Evolutionary conservation across 2,113 vertebrate genomes (phyloP).

Genomic region (Corydoras maculifer): DNA sequence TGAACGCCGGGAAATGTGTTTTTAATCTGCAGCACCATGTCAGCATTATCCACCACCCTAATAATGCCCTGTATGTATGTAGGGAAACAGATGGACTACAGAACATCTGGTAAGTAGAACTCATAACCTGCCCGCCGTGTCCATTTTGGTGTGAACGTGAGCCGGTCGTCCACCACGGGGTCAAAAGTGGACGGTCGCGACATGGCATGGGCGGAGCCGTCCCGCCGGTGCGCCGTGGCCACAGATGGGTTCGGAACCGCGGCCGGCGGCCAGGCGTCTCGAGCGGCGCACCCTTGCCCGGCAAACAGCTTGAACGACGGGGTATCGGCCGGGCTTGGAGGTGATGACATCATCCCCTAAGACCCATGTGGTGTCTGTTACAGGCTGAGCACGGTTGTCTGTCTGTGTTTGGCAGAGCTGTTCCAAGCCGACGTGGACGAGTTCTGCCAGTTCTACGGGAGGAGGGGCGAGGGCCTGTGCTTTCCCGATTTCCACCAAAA

Average conservation of each 20-base stretch:
- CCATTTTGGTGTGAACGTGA: too few relatives aligned
- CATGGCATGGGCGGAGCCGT: constrained; percentile 10
- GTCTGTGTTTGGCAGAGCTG: constrained; percentile 77
- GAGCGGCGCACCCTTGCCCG: constrained; percentile 33
- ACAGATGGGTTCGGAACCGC: constrained; percentile 28
- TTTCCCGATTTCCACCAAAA: constrained; percentile 98
- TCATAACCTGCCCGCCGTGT: too few relatives aligned
- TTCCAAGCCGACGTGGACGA: constrained; percentile 94
- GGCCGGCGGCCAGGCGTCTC: constrained; percentile 27
- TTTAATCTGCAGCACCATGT: too few relatives aligned
- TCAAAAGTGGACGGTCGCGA: too few relatives aligned
- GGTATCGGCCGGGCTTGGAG: constrained; percentile 27
- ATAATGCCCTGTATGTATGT: too few relatives aligned
- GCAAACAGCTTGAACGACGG: constrained; percentile 38
- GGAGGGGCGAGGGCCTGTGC: constrained; percentile 82
- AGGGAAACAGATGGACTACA: too few relatives aligned
- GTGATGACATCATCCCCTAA: constrained; percentile 38
- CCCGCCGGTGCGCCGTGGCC: constrained; percentile 22
- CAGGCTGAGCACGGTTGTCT: constrained; percentile 56
- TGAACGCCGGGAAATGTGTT: constrained; percentile 4
- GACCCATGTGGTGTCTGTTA: constrained; percentile 36
- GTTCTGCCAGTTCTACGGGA: constrained; percentile 93
- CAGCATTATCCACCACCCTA: too few relatives aligned
- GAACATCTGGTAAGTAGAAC: too few relatives aligned
- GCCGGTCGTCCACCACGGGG: too few relatives aligned